phyloP scores from a whole-genome alignment of 2,113 vertebrate genomes.

The Odontesthes bonariensis region DNA sequence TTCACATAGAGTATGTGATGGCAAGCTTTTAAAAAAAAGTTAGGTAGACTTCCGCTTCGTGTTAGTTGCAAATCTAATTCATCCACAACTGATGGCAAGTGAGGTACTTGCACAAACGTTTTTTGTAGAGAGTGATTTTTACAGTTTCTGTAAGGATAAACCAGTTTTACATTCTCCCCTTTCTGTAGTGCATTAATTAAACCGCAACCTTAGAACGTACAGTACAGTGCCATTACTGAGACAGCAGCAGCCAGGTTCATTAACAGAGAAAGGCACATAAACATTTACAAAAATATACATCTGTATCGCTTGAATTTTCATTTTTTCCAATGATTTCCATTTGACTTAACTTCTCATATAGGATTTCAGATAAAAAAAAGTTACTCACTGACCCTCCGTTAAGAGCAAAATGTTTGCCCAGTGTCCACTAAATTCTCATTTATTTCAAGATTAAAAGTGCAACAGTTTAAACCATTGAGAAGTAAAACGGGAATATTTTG shows the following conservation, averaged over 20 bases:
- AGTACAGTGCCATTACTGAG: slow-evolving; percentile 2
- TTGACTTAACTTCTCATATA: not conserved
- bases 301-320: slow-evolving; percentile 6
- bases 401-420: slow-evolving; percentile 16
- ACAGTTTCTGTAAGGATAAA: not conserved
- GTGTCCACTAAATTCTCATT: not conserved
- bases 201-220: not conserved
- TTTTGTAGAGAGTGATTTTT: slow-evolving; percentile 20
- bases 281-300: slow-evolving; percentile 49
- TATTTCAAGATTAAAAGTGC: slow-evolving; percentile 2
- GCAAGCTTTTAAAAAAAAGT: not conserved
- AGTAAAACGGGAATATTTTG: slow-evolving; percentile 17
- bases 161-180: not conserved
- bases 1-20: no score
- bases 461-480: not conserved
- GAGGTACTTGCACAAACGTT: not conserved
- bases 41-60: not conserved
- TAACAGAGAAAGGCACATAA: slow-evolving; percentile 56
- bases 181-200: not conserved
- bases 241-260: slow-evolving; percentile 20
- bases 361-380: slow-evolving; percentile 15
- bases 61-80: no score
- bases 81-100: no score
- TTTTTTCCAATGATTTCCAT: not conserved
- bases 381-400: not conserved